Evolutionary conservation across 2,888 invertebrate species (phyloP), one percentile per base, ranked within the genome.

Genomic region (Galerucella pusilla): DNA sequence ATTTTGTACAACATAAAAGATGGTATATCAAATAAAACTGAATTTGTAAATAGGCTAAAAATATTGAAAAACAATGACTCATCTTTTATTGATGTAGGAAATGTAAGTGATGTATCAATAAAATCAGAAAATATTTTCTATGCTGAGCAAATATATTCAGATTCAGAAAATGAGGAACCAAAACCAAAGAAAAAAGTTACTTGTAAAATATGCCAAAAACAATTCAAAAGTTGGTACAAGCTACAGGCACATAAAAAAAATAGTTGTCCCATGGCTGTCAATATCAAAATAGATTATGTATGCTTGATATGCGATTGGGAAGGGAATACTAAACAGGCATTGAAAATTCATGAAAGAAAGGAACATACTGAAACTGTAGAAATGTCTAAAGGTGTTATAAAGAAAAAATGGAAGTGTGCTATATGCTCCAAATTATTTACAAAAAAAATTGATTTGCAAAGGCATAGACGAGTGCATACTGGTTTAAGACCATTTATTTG

Each of bases 401-500:
- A 67, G 20, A 77, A 73, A 54, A 75, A 73, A 46, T 77, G 77
- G 77, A 75, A 77, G 35, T 77, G 77, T 71, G 61, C 66, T 0
- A 25, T 72, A 52, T 77, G 77, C 66, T 46, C 49, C 9, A 77
- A 77, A 63, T 60, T 75, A 35, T 77, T 77, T 59, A 28, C 70
- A 11, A 77, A 77, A 70, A 77, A 77, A 72, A 75, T 75, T 71
- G 77, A 77, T 49, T 71, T 77, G 52, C 77, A 77, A 68, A 57
- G 77, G 20, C 77, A 77, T 64, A 71, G 66, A 12, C 66, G 77
- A n/a, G 68, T 75, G 12, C 79, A 79, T 25, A 77, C 79, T 11
- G 79, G 77, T 28, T 20, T 74, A 16, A 74, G 75, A 68, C 83
- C 82, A 67, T 81, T 81, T 12, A 72, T 75, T 73, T 85, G 85